Percentiles rank a stretch among this genome's conserved stretches.
Conservation (phyloP, 2,888 invertebrate genomes). For the Hydroisotoma schaefferi region DNA sequence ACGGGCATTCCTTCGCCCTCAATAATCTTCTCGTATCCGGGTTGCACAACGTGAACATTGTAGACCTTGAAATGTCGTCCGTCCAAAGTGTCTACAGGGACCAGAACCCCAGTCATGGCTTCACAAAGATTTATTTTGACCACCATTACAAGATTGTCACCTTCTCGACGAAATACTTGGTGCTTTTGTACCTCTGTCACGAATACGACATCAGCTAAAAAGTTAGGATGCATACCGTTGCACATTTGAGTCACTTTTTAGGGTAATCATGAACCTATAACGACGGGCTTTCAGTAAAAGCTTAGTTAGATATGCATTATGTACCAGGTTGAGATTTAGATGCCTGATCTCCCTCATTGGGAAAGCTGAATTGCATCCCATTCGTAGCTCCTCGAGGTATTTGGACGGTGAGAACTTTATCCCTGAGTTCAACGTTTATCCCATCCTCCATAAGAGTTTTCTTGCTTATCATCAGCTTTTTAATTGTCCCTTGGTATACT, state of each 20-base stretch:
- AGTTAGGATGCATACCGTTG: too few relatives aligned
- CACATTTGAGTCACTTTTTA: too few relatives aligned
- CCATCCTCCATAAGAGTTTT: constrained; percentile 63
- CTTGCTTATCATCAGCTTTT: constrained; percentile 46
- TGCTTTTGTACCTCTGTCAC: constrained; percentile 49
- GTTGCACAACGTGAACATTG: constrained; percentile 54
- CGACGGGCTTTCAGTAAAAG: too few relatives aligned
- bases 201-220: constrained; percentile 50
- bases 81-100: constrained; percentile 68
- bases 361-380: constrained; percentile 69
- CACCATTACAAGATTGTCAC: constrained; percentile 64
- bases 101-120: constrained; percentile 66
- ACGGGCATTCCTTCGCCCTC: constrained; percentile 71
- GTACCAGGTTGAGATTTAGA: constrained; percentile 65
- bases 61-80: constrained; percentile 64
- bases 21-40: constrained; percentile 66
- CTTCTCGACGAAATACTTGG: constrained; percentile 63
- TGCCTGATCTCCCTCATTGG: constrained; percentile 75
- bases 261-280: too few relatives aligned
- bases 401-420: constrained; percentile 70
- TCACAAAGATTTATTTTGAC: constrained; percentile 64
- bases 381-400: constrained; percentile 71
- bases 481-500: constrained; percentile 51
- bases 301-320: background rate
- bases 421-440: constrained; percentile 61